Base-by-base conservation (phyloP, 2,113 vertebrate genomes). In the Odobenus rosmarus region DNA sequence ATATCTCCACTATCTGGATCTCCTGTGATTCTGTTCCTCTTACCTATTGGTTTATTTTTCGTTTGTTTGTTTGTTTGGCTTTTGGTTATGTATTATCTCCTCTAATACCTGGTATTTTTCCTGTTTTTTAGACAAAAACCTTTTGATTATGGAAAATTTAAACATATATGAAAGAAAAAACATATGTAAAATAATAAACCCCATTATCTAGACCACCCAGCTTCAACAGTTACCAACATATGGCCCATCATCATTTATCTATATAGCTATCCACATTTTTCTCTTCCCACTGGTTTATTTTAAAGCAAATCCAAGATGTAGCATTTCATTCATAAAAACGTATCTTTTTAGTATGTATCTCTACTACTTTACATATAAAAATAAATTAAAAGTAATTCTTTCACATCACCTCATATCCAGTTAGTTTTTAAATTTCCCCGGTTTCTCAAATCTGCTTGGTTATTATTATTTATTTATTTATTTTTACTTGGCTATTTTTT, bases 131-230 rank as follows among this genome's bases (percentile, higher is more conserved):
- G 81, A 83, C 12, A 85, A 76, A 76, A 64, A 57, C 42, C 21
- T 61, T 97, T 67, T 83, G 86, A 62, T 71, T 57, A 88, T 84
- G 71, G 55, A 96, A 81, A 92, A 81, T 55, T 53, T 49, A 93
- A 80, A 53, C 19, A 90, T 67, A 10, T 51, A 64, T 36, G 10
- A 82, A 69, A 81, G 49, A 69, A 95, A 51, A 90, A 13, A n/a
- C 18, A 77, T n/a, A 59, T 14, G n/a, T 31, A 57, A 69, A n/a
- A 24, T 77, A 83, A 51, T 90, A 72, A 77, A 12, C 31, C 23
- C 7, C 10, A 11, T 46, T 55, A 9, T 80, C 9, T 72, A 39
- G 15, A 51, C 46, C 15, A 16, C 13, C 53, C 26, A 36, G 28
- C 51, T 88, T 88, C 36, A 83, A 0, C 18, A 77, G 19, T 77